phyloP scores from a whole-genome alignment of 2,113 vertebrate genomes.

The Spizaetus ornatus region DNA sequence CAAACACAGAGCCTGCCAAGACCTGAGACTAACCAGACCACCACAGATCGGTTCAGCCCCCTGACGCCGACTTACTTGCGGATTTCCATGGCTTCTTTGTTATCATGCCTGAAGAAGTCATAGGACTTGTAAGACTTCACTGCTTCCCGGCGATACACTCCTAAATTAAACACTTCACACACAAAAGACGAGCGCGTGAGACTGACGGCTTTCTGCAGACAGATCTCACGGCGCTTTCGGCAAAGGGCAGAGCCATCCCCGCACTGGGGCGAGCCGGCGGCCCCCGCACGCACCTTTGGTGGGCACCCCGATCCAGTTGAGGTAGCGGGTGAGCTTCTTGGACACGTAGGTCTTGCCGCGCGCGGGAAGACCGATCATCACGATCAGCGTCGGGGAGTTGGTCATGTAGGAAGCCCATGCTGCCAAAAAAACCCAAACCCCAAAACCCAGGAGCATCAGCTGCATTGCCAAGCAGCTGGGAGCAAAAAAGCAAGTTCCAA shows the following conservation, averaged over 20 bases:
- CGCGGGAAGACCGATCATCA: slow-evolving; percentile 95
- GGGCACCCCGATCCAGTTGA: slow-evolving; percentile 98
- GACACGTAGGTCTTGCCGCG: slow-evolving; percentile 94
- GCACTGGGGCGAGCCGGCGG: fast-evolving
- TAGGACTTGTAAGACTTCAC: slow-evolving; percentile 95
- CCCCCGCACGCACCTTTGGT: slow-evolving; percentile 83
- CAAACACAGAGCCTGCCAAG: not conserved
- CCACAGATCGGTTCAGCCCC: fast-evolving
- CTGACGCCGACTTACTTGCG: slow-evolving; percentile 79
- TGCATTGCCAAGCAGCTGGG: not conserved
- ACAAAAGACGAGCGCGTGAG: not conserved
- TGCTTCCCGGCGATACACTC: slow-evolving; percentile 91
- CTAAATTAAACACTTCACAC: slow-evolving; percentile 91
- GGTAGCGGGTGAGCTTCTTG: slow-evolving; percentile 96
- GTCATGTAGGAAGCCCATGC: slow-evolving; percentile 99
- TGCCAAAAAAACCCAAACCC: slow-evolving; percentile 26
- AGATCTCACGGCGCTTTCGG: fast-evolving
- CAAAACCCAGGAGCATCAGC: not conserved
- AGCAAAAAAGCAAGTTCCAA: not conserved
- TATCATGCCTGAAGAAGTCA: slow-evolving; percentile 97
- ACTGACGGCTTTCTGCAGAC: fast-evolving
- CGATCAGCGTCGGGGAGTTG: slow-evolving; percentile 93
- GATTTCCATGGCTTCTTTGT: slow-evolving; percentile 95
- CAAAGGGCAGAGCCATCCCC: not conserved
- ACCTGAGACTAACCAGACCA: not conserved